These are phyloP conservation scores for Cheracebus regulus DNA, from an alignment of 2,797 vertebrate species.

Conservation along the genomic window DNA sequence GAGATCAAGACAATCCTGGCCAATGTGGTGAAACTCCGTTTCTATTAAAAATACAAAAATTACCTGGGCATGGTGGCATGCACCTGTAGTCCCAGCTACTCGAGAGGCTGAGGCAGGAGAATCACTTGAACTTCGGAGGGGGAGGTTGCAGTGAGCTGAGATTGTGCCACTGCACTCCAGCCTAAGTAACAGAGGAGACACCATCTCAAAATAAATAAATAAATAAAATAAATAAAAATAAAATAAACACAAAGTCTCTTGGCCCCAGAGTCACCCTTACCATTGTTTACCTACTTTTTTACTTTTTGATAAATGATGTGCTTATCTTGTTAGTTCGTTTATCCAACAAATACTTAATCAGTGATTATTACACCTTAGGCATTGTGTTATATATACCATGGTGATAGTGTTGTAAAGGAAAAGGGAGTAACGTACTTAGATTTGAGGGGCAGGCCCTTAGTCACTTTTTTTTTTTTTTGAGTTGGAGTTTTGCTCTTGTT, in stretches of 20 bases:
- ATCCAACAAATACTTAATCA: not conserved
- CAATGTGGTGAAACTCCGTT: no score
- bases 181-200: no score
- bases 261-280: not conserved
- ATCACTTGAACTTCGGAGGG: no score
- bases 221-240: no score
- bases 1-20: no score
- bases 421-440: not conserved
- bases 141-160: no score
- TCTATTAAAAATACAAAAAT: no score
- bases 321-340: not conserved
- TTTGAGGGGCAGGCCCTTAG: not conserved
- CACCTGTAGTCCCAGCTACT: no score
- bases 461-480: not conserved
- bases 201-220: not conserved
- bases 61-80: no score
- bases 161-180: no score
- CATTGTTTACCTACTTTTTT: not conserved
- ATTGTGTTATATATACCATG: not conserved
- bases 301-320: not conserved
- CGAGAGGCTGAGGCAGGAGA: no score
- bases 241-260: not conserved
- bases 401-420: not conserved
- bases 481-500: no score
- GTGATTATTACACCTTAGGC: not conserved